Evolutionary conservation across 1,140 invertebrate genomes (phyloP).

Genomic region (Anoplolepis gracilipes): DNA sequence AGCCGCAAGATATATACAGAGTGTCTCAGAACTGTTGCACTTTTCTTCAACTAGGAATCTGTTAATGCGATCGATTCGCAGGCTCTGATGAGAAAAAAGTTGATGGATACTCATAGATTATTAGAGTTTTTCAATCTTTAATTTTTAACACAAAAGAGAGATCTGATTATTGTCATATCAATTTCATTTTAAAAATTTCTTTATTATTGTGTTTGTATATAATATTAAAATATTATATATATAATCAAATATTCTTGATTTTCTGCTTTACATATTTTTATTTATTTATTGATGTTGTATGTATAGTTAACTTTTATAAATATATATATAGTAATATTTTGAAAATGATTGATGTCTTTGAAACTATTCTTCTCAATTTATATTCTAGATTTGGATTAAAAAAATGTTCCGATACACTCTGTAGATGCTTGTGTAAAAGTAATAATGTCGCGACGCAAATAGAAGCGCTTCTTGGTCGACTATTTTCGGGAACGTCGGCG

Average conservation of each 20-base stretch:
- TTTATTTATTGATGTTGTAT: neutral
- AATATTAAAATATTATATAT: no score
- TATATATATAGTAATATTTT: neutral
- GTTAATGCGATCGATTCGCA: neutral
- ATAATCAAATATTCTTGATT: no score
- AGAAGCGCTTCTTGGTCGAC: slow-evolving; percentile 37
- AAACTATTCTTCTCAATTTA: neutral
- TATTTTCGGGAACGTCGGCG: slow-evolving; percentile 58
- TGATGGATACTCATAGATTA: neutral
- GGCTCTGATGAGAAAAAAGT: neutral
- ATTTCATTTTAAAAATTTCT: neutral
- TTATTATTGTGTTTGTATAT: neutral
- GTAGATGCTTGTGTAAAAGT: slow-evolving; percentile 19
- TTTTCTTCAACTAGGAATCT: neutral
- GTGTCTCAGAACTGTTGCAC: neutral
- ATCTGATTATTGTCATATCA: neutral
- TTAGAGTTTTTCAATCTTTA: neutral
- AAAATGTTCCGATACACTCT: neutral
- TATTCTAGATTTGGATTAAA: neutral
- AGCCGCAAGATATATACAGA: neutral
- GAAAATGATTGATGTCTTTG: neutral
- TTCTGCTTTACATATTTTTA: neutral
- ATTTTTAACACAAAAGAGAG: neutral
- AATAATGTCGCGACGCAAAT: slow-evolving; percentile 58
- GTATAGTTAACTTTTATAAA: neutral